phyloP scores from a whole-genome alignment of 2,113 vertebrate genomes.

The Phyllostomus discolor region DNA sequence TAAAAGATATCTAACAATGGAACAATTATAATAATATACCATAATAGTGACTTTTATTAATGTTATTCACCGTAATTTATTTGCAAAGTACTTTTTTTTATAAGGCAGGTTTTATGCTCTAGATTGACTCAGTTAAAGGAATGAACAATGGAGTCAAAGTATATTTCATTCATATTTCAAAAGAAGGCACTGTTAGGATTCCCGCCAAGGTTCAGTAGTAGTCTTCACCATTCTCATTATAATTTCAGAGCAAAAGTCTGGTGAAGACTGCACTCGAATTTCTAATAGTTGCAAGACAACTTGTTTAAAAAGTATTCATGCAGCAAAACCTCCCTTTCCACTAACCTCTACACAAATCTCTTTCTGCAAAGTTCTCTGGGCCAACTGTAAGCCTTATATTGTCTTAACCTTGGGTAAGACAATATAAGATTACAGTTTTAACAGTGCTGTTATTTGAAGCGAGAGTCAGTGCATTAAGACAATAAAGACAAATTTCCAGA shows the following conservation, averaged over 20 bases:
- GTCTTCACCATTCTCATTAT: slow-evolving; percentile 14
- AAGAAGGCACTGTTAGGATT: neutral
- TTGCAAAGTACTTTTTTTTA: neutral
- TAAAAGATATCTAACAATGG: neutral
- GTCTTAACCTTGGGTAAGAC: neutral
- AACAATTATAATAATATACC: neutral
- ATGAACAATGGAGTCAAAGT: neutral
- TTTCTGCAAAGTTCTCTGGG: neutral
- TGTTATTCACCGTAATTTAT: neutral
- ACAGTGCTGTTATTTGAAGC: neutral
- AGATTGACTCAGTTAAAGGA: neutral
- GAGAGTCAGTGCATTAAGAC: neutral
- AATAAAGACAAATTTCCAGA: neutral
- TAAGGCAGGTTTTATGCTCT: neutral
- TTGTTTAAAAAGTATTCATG: slow-evolving; percentile 27
- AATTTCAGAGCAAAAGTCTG: slow-evolving; percentile 11
- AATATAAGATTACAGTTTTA: neutral
- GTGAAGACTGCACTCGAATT: neutral
- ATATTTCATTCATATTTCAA: neutral
- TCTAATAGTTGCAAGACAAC: neutral
- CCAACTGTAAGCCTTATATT: rapidly evolving
- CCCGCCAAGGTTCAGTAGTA: neutral
- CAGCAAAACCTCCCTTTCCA: neutral
- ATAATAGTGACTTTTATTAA: neutral
- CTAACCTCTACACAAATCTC: neutral